These are phyloP conservation scores for Eupsittula cactorum DNA, from an alignment of 2,113 vertebrate genomes.

Conservation along the genomic window DNA sequence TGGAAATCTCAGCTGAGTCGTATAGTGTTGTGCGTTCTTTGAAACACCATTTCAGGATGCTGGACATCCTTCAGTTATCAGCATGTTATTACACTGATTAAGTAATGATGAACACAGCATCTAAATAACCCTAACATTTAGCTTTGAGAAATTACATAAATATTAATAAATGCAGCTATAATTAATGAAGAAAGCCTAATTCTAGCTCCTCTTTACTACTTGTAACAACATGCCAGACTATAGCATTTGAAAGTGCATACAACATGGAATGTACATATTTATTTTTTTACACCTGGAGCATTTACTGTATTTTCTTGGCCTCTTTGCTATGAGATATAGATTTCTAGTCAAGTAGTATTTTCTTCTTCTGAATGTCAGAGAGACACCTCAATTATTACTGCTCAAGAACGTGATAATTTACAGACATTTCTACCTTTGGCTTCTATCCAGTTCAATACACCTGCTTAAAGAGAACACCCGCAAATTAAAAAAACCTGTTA, in stretches of 20 bases:
- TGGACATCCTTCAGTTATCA: neutral
- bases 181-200: neutral
- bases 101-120: neutral
- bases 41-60: neutral
- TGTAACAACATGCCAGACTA: neutral
- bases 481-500: neutral
- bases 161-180: neutral
- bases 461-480: neutral
- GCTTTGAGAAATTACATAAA: neutral
- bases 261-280: neutral
- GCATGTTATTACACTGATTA: neutral
- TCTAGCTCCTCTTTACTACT: neutral
- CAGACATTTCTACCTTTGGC: neutral
- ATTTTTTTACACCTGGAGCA: slow-evolving; percentile 4
- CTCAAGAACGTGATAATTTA: neutral
- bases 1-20: neutral
- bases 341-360: slow-evolving; percentile 18
- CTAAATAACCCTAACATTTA: neutral
- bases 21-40: neutral
- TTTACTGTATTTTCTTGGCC: slow-evolving; percentile 30
- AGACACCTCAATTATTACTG: neutral
- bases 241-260: neutral
- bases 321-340: neutral
- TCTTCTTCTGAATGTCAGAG: slow-evolving; percentile 13
- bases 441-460: neutral